These are phyloP conservation scores for Notiomystis cincta DNA, from an alignment of 2,113 vertebrate species.

Conservation along the genomic window DNA sequence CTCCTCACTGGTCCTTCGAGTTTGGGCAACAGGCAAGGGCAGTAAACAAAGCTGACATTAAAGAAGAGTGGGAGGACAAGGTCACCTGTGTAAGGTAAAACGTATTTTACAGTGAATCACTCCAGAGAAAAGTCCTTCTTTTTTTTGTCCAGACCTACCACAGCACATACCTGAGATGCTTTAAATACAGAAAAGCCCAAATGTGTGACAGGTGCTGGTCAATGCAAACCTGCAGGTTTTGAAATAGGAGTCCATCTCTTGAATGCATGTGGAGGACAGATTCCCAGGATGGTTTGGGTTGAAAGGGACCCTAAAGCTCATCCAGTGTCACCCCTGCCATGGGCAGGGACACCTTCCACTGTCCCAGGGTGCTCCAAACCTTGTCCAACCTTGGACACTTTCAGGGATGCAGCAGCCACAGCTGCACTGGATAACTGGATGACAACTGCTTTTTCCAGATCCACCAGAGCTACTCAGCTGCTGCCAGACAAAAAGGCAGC, in stretches of 20 bases:
- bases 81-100: not conserved
- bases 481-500: not conserved
- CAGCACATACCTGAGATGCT: not conserved
- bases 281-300: not conserved
- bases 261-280: not conserved
- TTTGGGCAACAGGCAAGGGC: not conserved
- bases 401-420: not conserved
- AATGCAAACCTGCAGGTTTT: not conserved
- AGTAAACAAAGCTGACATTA: not conserved
- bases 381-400: fast-evolving
- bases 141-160: not conserved
- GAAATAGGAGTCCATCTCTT: not conserved
- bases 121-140: not conserved
- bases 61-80: not conserved
- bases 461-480: not conserved
- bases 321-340: not conserved
- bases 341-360: not conserved
- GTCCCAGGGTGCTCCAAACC: not conserved
- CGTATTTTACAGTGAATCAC: slow-evolving; percentile 19
- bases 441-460: not conserved
- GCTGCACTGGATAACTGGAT: not conserved
- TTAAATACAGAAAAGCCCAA: not conserved
- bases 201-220: fast-evolving
- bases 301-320: not conserved
- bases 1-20: slow-evolving; percentile 18